Evolutionary conservation across 2,113 vertebrate genomes (phyloP), one percentile per base, ranked within the genome.

Genomic region (Cariama cristata): DNA sequence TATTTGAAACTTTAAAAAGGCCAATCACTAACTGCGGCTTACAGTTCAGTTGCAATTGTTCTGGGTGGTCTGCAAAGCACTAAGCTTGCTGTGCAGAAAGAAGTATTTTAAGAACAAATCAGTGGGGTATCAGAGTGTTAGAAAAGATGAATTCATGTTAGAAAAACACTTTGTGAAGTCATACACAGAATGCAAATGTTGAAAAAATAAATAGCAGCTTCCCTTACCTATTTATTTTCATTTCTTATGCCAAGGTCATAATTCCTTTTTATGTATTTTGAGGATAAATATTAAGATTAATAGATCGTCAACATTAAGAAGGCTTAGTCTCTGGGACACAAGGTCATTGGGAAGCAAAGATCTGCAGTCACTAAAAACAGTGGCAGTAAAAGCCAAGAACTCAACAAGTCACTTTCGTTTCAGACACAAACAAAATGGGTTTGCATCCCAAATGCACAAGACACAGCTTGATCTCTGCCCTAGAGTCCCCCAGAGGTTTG

Each of bases 201-300:
- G 91, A 88, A 96, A 97, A 95, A 96, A 93, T 82, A 97, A 97
- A 92, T 71, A 94, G 53, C 38, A 94, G 28, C 79, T 96, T 93
- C 86, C 79, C 79, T 69, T 74, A 79, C 79, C 88, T 95, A 88
- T 84, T 96, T 96, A 95, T 97, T 96, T 96, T 96, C 42, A 68
- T 81, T 91, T 95, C 68, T 93, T 74, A 88, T 50, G 64, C 94
- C 92, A 96, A 92, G 62, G 68, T 59, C 79, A 45, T 97, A 88
- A 93, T 84, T 96, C 83, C 75, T 93, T 88, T 93, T 95, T 67
- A 95, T 95, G 67, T 92, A 95, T 96, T 97, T 95, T 97, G 93
- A 96, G 75, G 92, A 94, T 92, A 97, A 96, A 97, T 93, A 96
- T 93, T 94, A 93, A 91, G 87, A 92, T 86, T 94, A 91, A 95